A percentile compares a stretch with the other conserved stretches of the same genome.
phyloP scores from a whole-genome alignment of 2,113 vertebrate genomes.

The Austrofundulus limnaeus region DNA sequence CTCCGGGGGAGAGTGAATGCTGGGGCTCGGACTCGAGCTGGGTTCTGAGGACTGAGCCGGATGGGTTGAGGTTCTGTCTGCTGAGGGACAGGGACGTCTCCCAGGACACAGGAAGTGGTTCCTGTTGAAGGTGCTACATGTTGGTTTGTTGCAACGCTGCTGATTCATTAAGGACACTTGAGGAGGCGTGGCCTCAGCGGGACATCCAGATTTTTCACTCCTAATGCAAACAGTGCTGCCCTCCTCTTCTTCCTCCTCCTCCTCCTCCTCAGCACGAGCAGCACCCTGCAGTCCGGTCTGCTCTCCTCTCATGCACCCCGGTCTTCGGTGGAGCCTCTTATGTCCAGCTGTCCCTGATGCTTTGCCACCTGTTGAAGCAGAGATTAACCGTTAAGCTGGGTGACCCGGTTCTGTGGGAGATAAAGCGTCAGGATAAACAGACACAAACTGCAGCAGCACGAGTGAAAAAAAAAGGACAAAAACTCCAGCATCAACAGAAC shows the following conservation, averaged over 20 bases:
- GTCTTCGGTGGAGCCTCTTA: constrained; percentile 79
- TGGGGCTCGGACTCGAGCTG: neutral
- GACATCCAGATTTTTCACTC: constrained; percentile 45
- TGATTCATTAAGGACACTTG: constrained; percentile 33
- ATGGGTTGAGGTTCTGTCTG: constrained; percentile 8
- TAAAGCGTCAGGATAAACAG: constrained; percentile 35
- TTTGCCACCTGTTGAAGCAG: constrained; percentile 59
- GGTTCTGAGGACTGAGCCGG: constrained; percentile 16
- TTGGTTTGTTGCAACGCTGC: constrained; percentile 12
- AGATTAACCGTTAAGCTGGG: constrained; percentile 72
- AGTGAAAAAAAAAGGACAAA: constrained; percentile 11
- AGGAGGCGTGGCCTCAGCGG: constrained; percentile 34
- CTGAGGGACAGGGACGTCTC: neutral
- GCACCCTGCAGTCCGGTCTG: constrained; percentile 46
- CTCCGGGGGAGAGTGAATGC: constrained; percentile 1
- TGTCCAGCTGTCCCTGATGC: constrained; percentile 48
- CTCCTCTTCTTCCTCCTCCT: constrained; percentile 48
- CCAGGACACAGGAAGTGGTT: constrained; percentile 5
- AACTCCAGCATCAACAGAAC: constrained; percentile 30
- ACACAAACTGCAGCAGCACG: too few species aligned
- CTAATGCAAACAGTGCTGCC: constrained; percentile 25
- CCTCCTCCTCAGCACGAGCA: constrained; percentile 33
- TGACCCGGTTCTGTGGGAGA: constrained; percentile 31
- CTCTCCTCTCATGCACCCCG: constrained; percentile 82
- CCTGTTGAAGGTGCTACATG: constrained; percentile 26